Evolutionary conservation across 2,797 vertebrate genomes (phyloP).

Genomic region (Chlorospingus semifuscus): DNA sequence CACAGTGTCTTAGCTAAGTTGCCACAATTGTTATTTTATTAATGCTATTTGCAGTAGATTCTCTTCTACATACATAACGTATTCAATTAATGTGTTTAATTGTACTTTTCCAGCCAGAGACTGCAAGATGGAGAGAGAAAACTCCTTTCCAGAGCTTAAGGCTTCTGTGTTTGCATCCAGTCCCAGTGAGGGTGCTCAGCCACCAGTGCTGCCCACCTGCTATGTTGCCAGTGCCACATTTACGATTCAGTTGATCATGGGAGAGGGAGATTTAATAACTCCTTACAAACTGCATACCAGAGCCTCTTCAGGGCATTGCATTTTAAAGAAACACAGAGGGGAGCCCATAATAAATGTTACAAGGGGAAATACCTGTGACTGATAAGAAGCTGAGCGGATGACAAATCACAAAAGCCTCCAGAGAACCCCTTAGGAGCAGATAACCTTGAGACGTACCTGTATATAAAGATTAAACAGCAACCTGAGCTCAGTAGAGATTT

Average conservation of each 20-base stretch:
- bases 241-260: background rate
- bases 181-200: background rate
- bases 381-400: slow-evolving; percentile 68
- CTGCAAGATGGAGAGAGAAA: background rate
- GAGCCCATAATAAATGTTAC: slow-evolving; percentile 55
- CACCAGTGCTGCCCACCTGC: background rate
- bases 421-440: slow-evolving; percentile 64
- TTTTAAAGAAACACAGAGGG: slow-evolving; percentile 25
- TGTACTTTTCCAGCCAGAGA: background rate
- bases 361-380: slow-evolving; percentile 57
- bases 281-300: slow-evolving; percentile 4
- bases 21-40: background rate
- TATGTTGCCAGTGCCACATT: background rate
- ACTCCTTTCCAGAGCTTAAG: background rate
- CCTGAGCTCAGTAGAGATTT: slow-evolving; percentile 59
- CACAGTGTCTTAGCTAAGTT: background rate
- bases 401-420: slow-evolving; percentile 51
- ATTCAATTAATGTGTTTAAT: background rate
- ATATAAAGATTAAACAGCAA: slow-evolving; percentile 77
- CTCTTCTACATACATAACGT: accelerated
- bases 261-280: background rate
- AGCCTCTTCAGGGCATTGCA: background rate
- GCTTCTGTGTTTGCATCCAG: background rate
- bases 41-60: background rate
- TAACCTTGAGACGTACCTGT: slow-evolving; percentile 76